Conservation (phyloP, 2,113 vertebrate species). For the Thymallus thymallus region DNA sequence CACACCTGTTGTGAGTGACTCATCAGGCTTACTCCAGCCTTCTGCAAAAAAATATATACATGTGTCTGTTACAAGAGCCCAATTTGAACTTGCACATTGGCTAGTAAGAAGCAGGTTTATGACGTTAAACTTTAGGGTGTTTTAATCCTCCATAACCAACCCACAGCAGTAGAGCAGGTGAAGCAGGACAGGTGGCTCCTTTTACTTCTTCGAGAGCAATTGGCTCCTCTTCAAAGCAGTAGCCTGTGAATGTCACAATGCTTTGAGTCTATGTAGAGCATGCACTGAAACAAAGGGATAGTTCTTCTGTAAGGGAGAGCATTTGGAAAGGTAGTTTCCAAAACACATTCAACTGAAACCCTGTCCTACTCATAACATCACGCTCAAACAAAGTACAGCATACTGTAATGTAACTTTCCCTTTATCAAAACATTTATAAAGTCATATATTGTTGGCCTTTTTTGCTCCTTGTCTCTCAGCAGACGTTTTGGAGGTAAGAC, state of each 20-base stretch:
- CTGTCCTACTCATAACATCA: too few relatives aligned
- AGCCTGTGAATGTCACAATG: conserved; percentile 57
- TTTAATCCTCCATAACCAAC: conserved; percentile 53
- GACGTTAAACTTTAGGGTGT: conserved; percentile 39
- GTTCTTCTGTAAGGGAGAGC: conserved; percentile 36
- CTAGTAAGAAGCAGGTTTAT: conserved; percentile 35
- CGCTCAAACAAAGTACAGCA: too few relatives aligned
- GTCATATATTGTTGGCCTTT: too few relatives aligned
- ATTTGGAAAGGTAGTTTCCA: neutral
- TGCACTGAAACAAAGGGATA: conserved; percentile 52
- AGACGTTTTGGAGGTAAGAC: too few relatives aligned
- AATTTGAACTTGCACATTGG: conserved; percentile 42
- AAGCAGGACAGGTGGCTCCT: conserved; percentile 68
- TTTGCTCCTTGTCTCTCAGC: too few relatives aligned
- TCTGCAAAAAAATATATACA: conserved; percentile 69
- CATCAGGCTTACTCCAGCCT: conserved; percentile 67
- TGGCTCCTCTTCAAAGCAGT: conserved; percentile 69
- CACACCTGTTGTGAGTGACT: conserved; percentile 71
- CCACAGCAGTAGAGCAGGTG: conserved; percentile 67
- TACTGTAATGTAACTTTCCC: neutral
- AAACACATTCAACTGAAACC: too few relatives aligned
- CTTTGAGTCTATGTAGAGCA: conserved; percentile 42
- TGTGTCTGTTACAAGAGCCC: conserved; percentile 64
- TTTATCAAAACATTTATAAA: neutral
- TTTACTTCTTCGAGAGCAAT: conserved; percentile 62